Evolutionary conservation across 2,888 invertebrate genomes (phyloP), one percentile per base, ranked within the genome.

Genomic region (Podotricha telesiphe): DNA sequence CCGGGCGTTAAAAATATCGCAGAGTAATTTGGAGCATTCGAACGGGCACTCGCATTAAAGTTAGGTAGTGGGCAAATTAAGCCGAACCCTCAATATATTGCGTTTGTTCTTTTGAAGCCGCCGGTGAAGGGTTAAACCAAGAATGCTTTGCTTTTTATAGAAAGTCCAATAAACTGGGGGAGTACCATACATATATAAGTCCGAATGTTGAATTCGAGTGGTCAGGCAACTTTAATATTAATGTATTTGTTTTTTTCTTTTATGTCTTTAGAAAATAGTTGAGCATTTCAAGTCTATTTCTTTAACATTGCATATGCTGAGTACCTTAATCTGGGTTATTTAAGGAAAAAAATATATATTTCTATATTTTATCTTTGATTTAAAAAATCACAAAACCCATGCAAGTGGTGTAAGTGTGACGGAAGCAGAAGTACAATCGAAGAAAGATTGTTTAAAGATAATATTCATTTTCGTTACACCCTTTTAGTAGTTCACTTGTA

Each of bases 71-170:
- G 80, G 85, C 89, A 91, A 92, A 92, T 93, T 89, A 91, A 89
- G 91, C 91, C 86, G 82, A 84, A 81, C 88, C 91, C 88, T 87
- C 90, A 83, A 91, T 91, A 92, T 92, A 92, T 92, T 92, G 91
- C 91, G 90, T 92, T 92, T 92, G 92, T 92, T 92, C 92, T 92
- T 92, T 92, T 92, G 91, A 92, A 86, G 91, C 89, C 83, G 82
- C 79, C 86, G 83, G 83, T 88, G 87, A 93, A 93, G 93, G 93
- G 93, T 93, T 93, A 88, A 89, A 89, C 89, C 91, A 93, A 93
- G 93, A 93, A 93, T 93, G 92, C 93, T 90, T 91, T 89, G 91
- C 88, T 93, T 93, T 93, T 93, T 93, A 90, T 86, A 87, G 84
- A 80, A 83, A 86, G 84, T 86, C 86, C 87, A 87, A 88, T 89